These are phyloP conservation scores for Aspidoscelis tigris DNA, from an alignment of 2,113 vertebrate genomes.

Conservation along the genomic window DNA sequence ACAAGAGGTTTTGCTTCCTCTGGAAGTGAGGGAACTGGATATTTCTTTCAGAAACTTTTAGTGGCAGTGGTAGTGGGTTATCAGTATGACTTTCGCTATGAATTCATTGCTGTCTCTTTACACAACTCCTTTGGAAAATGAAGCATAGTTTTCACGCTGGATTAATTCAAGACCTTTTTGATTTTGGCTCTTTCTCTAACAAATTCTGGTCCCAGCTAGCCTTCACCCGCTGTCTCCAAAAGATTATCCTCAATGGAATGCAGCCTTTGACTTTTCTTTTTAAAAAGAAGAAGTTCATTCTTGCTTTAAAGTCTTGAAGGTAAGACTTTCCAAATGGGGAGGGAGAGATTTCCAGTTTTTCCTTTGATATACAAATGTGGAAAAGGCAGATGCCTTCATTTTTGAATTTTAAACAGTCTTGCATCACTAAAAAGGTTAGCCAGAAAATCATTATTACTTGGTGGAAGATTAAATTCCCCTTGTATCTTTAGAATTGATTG, in stretches of 20 bases:
- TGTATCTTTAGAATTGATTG: background rate
- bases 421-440: background rate
- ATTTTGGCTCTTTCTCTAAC: too few relatives aligned
- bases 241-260: too few relatives aligned
- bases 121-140: too few relatives aligned
- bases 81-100: too few relatives aligned
- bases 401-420: background rate
- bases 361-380: conserved; percentile 2
- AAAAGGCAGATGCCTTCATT: background rate
- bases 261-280: too few relatives aligned
- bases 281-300: too few relatives aligned
- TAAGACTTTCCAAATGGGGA: background rate
- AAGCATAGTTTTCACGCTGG: too few relatives aligned
- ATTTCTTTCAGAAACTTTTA: background rate
- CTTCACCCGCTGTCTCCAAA: too few relatives aligned
- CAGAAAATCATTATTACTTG: background rate
- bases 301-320: background rate
- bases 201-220: too few relatives aligned
- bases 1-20: background rate
- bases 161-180: too few relatives aligned
- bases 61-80: too few relatives aligned
- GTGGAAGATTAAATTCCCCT: background rate
- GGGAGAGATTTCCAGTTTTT: background rate
- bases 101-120: too few relatives aligned
- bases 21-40: background rate